These are phyloP conservation scores for Macrobrachium nipponense DNA, from an alignment of 1,140 invertebrate species.

Conservation along the genomic window DNA sequence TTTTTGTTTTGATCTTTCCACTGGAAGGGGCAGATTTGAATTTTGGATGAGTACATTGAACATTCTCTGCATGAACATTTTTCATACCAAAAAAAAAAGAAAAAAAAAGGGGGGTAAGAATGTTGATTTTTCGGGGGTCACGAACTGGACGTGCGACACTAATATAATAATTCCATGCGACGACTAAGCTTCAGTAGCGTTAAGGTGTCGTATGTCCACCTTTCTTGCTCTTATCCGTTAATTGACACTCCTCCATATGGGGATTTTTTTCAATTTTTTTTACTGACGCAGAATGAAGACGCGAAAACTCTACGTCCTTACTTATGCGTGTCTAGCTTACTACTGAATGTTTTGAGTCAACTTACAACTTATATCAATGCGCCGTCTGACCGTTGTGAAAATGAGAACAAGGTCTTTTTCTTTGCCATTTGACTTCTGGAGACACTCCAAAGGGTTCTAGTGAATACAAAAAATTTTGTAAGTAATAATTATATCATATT, in stretches of 20 bases:
- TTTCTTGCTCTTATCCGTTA: no score
- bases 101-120: no score
- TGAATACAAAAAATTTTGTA: no score
- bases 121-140: no score
- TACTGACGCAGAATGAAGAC: conserved; percentile 19
- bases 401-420: conserved; percentile 10
- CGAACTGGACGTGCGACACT: no score
- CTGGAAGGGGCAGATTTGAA: conserved; percentile 50
- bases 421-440: not conserved
- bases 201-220: no score
- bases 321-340: conserved; percentile 45
- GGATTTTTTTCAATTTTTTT: conserved; percentile 29
- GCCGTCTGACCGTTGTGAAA: conserved; percentile 17
- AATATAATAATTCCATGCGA: no score
- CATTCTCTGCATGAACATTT: conserved; percentile 58
- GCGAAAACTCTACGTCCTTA: conserved; percentile 18
- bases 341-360: conserved; percentile 58
- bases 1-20: conserved; percentile 51
- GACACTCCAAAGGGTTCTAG: not conserved
- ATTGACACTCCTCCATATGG: conserved; percentile 48
- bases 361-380: conserved; percentile 55
- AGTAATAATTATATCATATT: no score
- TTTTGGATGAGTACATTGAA: conserved; percentile 51
- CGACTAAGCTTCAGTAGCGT: no score
- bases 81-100: not conserved